Conservation (phyloP, 2,797 vertebrate species). For the Pseudochromis fuscus region DNA sequence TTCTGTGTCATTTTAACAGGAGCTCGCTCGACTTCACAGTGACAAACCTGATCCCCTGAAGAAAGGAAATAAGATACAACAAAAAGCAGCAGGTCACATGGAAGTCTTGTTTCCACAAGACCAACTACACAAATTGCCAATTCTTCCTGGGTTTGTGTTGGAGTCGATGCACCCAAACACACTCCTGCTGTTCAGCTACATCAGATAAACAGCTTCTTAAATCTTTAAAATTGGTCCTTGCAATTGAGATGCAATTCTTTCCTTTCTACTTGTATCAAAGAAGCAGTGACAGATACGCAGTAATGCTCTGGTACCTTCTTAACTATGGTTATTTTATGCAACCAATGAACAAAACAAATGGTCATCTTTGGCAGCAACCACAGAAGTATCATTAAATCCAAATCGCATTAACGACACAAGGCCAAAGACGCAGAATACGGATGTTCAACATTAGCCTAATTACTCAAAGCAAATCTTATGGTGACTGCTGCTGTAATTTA, state of each 20-base stretch:
- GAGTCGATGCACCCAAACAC: too few species aligned
- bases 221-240: too few species aligned
- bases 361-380: slow-evolving; percentile 24
- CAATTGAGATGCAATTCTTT: background rate
- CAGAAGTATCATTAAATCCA: slow-evolving; percentile 21
- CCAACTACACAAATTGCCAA: too few species aligned
- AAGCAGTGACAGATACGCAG: background rate
- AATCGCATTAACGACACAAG: slow-evolving; percentile 36
- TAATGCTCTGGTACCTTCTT: background rate
- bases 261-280: background rate
- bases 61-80: slow-evolving; percentile 6
- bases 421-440: slow-evolving; percentile 24
- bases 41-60: slow-evolving; percentile 16
- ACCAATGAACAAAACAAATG: slow-evolving; percentile 23
- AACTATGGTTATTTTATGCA: slow-evolving; percentile 12
- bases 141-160: too few species aligned
- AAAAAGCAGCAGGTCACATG: slow-evolving; percentile 3
- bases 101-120: too few species aligned
- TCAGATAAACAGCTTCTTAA: too few species aligned
- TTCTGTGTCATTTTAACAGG: slow-evolving; percentile 23
- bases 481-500: slow-evolving; percentile 59
- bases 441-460: slow-evolving; percentile 56
- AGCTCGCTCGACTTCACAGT: slow-evolving; percentile 30
- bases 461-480: slow-evolving; percentile 35
- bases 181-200: too few species aligned